These are phyloP conservation scores for Diadegma fenestrale DNA, from an alignment of 2,888 invertebrate genomes.

Conservation along the genomic window DNA sequence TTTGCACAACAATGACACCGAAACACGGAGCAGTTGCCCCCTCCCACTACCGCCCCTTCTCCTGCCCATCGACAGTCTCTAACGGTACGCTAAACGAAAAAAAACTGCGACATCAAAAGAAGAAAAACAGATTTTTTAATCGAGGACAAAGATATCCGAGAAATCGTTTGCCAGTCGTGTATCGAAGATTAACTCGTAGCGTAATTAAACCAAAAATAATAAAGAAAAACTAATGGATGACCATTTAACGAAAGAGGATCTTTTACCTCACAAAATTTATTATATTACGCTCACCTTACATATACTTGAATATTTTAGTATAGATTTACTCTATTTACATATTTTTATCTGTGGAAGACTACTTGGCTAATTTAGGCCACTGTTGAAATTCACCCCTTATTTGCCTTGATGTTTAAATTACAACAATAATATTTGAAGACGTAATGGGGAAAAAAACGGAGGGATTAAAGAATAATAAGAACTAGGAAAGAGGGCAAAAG, in stretches of 20 bases:
- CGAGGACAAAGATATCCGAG: conserved; percentile 70
- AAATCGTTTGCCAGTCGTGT: conserved; percentile 78
- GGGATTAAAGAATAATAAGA: conserved; percentile 73
- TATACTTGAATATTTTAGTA: conserved; percentile 85
- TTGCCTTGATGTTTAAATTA: conserved; percentile 85
- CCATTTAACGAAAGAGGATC: conserved; percentile 80
- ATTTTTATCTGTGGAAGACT: conserved; percentile 85
- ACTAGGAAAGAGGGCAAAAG: conserved; percentile 67
- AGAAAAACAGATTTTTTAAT: conserved; percentile 28
- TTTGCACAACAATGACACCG: conserved; percentile 77
- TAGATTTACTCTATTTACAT: conserved; percentile 85
- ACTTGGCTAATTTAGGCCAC: conserved; percentile 85
- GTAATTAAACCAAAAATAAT: conserved; percentile 72
- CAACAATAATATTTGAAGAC: conserved; percentile 81
- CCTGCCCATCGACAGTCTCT: conserved; percentile 75
- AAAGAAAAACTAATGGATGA: conserved; percentile 75
- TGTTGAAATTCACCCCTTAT: conserved; percentile 85
- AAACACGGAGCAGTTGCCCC: conserved; percentile 58
- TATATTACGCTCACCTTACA: conserved; percentile 84
- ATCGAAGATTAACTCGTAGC: conserved; percentile 76
- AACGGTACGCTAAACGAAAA: conserved; percentile 76
- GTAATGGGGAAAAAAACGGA: conserved; percentile 72
- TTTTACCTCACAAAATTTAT: conserved; percentile 84
- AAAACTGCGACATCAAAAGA: conserved; percentile 19
- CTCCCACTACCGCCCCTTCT: conserved; percentile 15